phyloP scores from a whole-genome alignment of 2,113 vertebrate genomes.

The Cynopterus brachyotis region DNA sequence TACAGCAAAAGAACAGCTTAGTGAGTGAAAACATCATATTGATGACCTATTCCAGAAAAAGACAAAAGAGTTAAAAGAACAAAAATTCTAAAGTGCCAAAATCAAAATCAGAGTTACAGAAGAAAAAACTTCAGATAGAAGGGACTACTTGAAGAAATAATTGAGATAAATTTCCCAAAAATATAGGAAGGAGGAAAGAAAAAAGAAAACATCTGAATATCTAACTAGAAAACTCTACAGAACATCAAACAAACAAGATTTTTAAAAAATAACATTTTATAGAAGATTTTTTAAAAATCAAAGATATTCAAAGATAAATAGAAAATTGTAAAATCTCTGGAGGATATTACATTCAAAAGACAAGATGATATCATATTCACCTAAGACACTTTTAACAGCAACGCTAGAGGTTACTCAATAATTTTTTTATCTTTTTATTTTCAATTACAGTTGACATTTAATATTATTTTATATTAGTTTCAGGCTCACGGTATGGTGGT shows the following conservation, averaged over 20 bases:
- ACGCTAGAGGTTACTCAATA: not conserved
- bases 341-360: not conserved
- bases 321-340: not conserved
- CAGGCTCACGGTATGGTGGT: too few species aligned
- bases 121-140: not conserved
- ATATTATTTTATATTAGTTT: too few species aligned
- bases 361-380: not conserved
- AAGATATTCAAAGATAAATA: not conserved
- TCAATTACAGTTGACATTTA: too few species aligned
- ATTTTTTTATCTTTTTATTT: not conserved
- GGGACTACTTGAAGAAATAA: conserved; percentile 26
- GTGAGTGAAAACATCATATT: not conserved
- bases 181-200: not conserved
- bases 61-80: not conserved
- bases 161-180: not conserved
- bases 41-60: not conserved
- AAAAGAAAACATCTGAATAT: not conserved
- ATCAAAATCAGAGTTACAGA: not conserved
- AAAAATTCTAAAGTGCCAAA: not conserved
- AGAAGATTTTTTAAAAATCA: not conserved
- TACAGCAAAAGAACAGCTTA: not conserved
- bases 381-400: not conserved
- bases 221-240: not conserved
- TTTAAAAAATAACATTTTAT: not conserved
- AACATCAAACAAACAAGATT: not conserved